Evolutionary conservation across 1,140 invertebrate genomes (phyloP).

Genomic region (Pogonomyrmex barbatus): DNA sequence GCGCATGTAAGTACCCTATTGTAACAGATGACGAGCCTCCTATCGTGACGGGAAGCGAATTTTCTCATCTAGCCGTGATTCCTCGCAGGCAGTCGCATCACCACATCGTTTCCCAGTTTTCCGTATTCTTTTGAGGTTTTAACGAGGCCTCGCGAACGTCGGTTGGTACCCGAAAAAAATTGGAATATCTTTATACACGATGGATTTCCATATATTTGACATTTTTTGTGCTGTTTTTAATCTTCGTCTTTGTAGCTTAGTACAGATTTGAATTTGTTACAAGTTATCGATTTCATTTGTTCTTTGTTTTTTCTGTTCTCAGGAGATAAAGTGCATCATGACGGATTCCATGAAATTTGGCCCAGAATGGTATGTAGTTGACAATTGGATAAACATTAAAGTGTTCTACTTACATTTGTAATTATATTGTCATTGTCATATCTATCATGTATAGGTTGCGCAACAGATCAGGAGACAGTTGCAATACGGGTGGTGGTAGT

Average conservation of each 20-base stretch:
- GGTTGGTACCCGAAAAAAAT: background rate
- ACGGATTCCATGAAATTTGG: constrained; percentile 92
- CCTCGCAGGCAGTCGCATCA: background rate
- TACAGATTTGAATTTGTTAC: constrained; percentile 5
- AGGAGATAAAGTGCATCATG: constrained; percentile 85
- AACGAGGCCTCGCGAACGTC: background rate
- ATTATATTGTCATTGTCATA: background rate
- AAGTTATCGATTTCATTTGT: constrained; percentile 46
- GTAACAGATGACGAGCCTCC: background rate
- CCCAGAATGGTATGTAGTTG: constrained; percentile 88
- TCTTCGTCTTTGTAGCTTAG: constrained; percentile 59
- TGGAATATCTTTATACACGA: background rate
- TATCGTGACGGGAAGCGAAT: background rate
- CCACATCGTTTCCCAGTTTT: no score
- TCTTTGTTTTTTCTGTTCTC: constrained; percentile 69
- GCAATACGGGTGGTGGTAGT: constrained; percentile 82
- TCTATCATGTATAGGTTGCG: constrained; percentile 85
- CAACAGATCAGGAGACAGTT: constrained; percentile 87
- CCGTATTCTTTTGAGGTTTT: background rate
- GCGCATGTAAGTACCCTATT: background rate
- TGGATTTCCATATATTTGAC: background rate
- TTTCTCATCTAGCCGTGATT: background rate
- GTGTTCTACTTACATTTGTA: background rate
- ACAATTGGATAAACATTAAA: background rate
- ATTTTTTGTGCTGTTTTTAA: constrained; percentile 49